These are phyloP conservation scores for Hystrix brachyura DNA, from an alignment of 2,113 vertebrate species.

Conservation along the genomic window DNA sequence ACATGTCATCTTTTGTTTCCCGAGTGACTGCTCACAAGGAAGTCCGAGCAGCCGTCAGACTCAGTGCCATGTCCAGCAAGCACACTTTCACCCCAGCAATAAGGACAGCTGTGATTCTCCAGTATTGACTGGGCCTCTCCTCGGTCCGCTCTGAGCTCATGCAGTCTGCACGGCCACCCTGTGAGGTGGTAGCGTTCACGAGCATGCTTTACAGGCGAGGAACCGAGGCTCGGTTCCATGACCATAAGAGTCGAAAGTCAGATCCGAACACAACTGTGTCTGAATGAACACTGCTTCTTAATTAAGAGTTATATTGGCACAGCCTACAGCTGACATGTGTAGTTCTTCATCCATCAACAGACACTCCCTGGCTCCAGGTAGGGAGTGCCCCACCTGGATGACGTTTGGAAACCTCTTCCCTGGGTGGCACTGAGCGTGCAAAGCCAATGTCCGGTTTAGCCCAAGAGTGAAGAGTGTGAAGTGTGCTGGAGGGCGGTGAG, in stretches of 20 bases:
- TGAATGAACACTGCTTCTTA: not conserved
- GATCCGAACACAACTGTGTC: not conserved
- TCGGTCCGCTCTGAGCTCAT: not conserved
- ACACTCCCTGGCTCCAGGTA: conserved; percentile 13
- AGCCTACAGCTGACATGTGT: not conserved
- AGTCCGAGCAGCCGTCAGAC: not conserved
- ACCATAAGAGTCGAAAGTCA: not conserved
- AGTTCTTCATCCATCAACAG: not conserved
- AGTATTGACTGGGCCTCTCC: not conserved
- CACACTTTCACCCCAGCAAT: not conserved
- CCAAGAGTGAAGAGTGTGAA: not conserved
- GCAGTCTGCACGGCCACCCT: not conserved
- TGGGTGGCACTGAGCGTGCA: not conserved
- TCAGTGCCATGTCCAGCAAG: not conserved
- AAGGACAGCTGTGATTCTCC: not conserved
- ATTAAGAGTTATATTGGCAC: not conserved
- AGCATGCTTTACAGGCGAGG: not conserved
- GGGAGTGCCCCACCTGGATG: not conserved
- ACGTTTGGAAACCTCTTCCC: not conserved
- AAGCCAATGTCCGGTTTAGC: not conserved
- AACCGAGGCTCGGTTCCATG: not conserved
- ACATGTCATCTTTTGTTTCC: not conserved
- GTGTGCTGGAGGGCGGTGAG: too few species aligned
- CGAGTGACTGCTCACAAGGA: not conserved
- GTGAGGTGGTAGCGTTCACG: not conserved